A percentile compares a stretch with the other conserved stretches of the same genome.
These are phyloP conservation scores for Myotis planiceps DNA, from an alignment of 2,797 vertebrate species.

Conservation along the genomic window DNA sequence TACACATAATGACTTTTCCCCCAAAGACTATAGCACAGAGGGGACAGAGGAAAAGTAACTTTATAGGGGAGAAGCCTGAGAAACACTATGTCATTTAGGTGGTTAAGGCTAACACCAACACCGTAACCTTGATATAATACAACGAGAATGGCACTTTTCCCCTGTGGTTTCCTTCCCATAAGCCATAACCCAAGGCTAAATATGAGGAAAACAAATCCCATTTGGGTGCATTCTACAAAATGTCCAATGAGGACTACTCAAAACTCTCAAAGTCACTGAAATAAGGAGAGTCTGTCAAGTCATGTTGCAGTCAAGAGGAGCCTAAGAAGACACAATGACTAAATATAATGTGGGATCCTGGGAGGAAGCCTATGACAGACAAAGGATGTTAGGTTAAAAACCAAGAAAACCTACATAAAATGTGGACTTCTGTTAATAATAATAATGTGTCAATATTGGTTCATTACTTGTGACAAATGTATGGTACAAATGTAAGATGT, in stretches of 20 bases:
- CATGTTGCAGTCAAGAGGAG: neutral
- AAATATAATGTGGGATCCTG: neutral
- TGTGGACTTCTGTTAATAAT: neutral
- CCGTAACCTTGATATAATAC: neutral
- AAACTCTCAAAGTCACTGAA: neutral
- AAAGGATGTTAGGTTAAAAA: neutral
- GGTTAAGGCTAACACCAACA: neutral
- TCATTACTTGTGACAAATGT: neutral
- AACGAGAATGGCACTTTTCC: neutral
- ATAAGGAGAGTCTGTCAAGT: neutral
- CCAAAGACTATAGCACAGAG: neutral
- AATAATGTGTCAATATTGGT: neutral
- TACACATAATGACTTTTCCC: neutral
- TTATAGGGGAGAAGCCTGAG: neutral
- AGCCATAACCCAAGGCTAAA: neutral
- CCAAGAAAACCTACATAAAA: neutral
- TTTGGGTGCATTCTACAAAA: neutral
- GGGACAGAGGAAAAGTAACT: neutral
- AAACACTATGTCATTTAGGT: neutral
- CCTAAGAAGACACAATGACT: neutral
- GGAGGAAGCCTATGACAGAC: neutral
- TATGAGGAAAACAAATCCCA: neutral
- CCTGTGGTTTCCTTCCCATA: neutral
- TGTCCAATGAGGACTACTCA: neutral
- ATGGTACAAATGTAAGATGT: neutral